A percentile compares a stretch with the other conserved stretches of the same genome.
These are phyloP conservation scores for Cremastinae sp. DNA, from an alignment of 2,888 invertebrate species.

Conservation along the genomic window DNA sequence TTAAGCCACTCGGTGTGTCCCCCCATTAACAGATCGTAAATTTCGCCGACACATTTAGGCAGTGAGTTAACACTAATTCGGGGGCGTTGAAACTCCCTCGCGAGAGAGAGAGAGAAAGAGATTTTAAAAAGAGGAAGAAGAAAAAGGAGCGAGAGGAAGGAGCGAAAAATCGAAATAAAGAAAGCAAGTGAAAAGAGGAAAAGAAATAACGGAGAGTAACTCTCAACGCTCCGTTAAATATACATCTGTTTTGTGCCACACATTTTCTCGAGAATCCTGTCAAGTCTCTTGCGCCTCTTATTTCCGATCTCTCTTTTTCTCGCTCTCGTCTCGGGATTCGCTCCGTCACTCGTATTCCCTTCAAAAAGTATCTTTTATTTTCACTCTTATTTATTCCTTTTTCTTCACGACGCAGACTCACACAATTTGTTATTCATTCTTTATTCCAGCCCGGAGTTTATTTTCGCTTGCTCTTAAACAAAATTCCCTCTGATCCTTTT, in stretches of 20 bases:
- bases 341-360: conserved; percentile 34
- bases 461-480: conserved; percentile 17
- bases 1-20: conserved; percentile 52
- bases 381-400: conserved; percentile 22
- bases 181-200: conserved; percentile 20
- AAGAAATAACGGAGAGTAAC: conserved; percentile 37
- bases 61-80: conserved; percentile 77
- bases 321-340: conserved; percentile 30
- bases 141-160: conserved; percentile 26
- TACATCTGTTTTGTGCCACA: conserved; percentile 69
- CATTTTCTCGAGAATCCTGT: conserved; percentile 66
- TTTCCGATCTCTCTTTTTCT: conserved; percentile 19
- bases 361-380: conserved; percentile 29
- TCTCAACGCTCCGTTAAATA: conserved; percentile 71
- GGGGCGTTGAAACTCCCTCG: conserved; percentile 72
- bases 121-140: conserved; percentile 13
- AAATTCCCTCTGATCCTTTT: background rate
- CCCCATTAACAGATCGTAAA: conserved; percentile 72
- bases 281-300: conserved; percentile 55
- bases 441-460: conserved; percentile 23
- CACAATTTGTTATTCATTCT: conserved; percentile 37
- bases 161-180: conserved; percentile 11
- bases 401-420: conserved; percentile 9
- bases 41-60: conserved; percentile 71
- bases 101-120: conserved; percentile 43